Evolutionary conservation across 2,888 invertebrate species (phyloP), one percentile per base, ranked within the genome.

Genomic region (Stenodema calcarata): DNA sequence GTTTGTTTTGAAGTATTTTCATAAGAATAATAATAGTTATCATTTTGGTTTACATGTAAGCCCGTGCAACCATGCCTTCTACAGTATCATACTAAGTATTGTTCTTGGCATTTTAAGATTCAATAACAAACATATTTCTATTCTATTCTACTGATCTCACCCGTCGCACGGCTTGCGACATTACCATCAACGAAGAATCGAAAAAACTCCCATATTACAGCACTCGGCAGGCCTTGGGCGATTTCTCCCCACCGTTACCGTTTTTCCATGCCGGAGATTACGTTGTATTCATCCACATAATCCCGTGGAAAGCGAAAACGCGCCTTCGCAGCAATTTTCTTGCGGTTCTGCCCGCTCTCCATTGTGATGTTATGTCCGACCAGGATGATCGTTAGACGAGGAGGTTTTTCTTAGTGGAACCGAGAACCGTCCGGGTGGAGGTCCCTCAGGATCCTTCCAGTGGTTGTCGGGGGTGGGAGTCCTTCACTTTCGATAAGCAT

Each of bases 221-320:
- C 62, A 62, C 18, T 23, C 23, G 27, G 3, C 23, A 6, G 23
- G 27, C 62, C 35, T 7, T 4, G 7, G 62, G 12, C 4, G 62
- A 23, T 62, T 62, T 62, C 62, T 62, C 62, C 23, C 62, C 23
- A 7, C 7, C 23, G 23, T 62, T 62, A 62, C 62, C 23, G n/a
- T n/a, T n/a, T 62, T 62, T 62, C 62, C 62, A 62, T 62, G 62
- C 62, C 4, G 62, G 62, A 9, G 62, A 62, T 62, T 62, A 62
- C 78, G 78, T 78, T 78, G 78, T 27, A 47, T 27, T 78, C 78
- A 23, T 78, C 41, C 78, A 78, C 78, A 78, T 78, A 78, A 78
- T 78, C 78, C 78, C 44, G 44, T 23, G 44, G 78, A 78, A 78
- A 78, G 78, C 27, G 78, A 78, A 78, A 78, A 78, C 78, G 78